Percentiles rank a stretch among this genome's conserved stretches.
These are phyloP conservation scores for Morus bassanus DNA, from an alignment of 2,797 vertebrate species.

Conservation along the genomic window DNA sequence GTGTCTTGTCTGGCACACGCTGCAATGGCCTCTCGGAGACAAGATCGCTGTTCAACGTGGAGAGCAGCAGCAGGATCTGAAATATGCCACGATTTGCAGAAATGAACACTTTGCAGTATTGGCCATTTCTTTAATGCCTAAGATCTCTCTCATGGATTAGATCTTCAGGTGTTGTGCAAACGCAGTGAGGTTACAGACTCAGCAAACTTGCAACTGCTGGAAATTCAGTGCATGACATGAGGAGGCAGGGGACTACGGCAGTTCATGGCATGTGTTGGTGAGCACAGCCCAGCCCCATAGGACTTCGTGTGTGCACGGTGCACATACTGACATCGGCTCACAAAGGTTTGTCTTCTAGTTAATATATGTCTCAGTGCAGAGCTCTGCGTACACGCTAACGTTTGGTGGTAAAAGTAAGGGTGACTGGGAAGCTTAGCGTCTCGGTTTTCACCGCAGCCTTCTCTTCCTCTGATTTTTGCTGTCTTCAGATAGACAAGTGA, in stretches of 20 bases:
- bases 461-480: background rate
- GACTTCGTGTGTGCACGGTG: background rate
- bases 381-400: background rate
- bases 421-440: background rate
- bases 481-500: background rate
- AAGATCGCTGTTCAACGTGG: background rate
- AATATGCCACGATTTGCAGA: background rate
- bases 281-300: background rate
- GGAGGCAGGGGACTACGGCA: background rate
- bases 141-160: background rate
- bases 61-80: background rate
- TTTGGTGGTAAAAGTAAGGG: background rate
- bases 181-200: background rate
- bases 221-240: background rate
- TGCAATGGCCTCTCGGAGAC: background rate
- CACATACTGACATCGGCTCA: background rate
- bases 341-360: background rate
- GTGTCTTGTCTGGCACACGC: background rate
- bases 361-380: background rate
- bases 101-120: background rate
- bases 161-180: background rate
- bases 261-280: fast-evolving
- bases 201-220: background rate
- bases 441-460: background rate
- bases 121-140: background rate